Base-by-base conservation (phyloP, 1,140 invertebrate species). In the Asobara japonica region DNA sequence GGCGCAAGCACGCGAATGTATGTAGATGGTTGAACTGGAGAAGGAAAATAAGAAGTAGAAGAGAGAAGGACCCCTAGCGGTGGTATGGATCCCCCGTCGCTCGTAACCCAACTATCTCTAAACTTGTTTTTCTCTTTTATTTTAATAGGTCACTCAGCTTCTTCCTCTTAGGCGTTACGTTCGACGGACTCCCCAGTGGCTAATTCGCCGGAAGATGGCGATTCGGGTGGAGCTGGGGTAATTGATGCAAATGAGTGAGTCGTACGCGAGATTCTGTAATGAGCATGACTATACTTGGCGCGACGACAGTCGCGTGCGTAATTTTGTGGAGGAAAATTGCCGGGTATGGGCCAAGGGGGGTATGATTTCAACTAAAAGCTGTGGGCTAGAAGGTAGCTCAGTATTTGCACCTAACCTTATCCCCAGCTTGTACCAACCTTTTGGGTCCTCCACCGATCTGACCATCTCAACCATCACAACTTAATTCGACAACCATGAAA, bases 51-150 rank as follows among this genome's bases (percentile, higher is more conserved):
- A 13, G 0, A 1, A 11, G 64, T 38, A 13, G 6, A 56, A 6
- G 25, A 16, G 36, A 41, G n/a, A 45, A 45, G 18, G 41, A 45
- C 13, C 41, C 18, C 51, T 61, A 11, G 60, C 75, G 75, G 79
- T 72, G 73, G 65, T 84, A 84, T 82, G 82, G 80, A 82, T 85
- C 84, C 84, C 84, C 74, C 76, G 83, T 83, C 77, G 84, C 83
- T 84, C 84, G 84, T 85, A 84, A 83, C 79, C 77, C 78, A 82
- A 84, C 80, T 84, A 84, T 84, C 83, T 85, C 80, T 74, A 79
- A 82, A 85, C 79, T 83, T 84, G 82, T 85, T 85, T 85, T 85
- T 83, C 83, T 81, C 77, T 75, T 81, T 81, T 83, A 80, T 81
- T 82, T 82, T 82, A 82, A 84, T 83, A 83, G 81, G 76, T 81